Evolutionary conservation across 2,113 vertebrate genomes (phyloP), one percentile per base, ranked within the genome.

Genomic region (Todiramphus chloris): DNA sequence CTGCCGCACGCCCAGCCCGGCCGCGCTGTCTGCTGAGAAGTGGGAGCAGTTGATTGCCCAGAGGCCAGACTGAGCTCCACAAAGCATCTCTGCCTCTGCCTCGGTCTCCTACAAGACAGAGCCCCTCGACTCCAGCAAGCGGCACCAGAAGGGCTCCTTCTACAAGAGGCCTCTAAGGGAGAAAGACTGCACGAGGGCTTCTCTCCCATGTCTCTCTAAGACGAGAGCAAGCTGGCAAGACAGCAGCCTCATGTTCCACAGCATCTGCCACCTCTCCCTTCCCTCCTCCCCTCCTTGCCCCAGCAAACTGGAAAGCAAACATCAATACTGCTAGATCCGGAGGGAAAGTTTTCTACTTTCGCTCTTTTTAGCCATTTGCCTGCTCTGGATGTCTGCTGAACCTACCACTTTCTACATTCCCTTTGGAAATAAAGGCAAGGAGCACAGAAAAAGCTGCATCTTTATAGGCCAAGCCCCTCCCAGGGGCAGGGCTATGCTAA

Each of bases 221-320:
- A 67, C 0, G 24, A 81, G 41, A 58, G 81, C 60, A 75, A 92
- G 93, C 80, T 88, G 72, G 43, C 3, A 19, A 91, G 76, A 31
- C 82, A 88, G 79, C 67, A 93, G 78, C 67, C 62, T 83, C 67
- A 5, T 27, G 68, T 69, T 87, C 82, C 50, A 21, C 55, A 70
- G 84, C 95, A 93, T 86, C 94, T 95, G 85, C 78, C 86, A 82
- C 87, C 41, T 84, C 73, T 84, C 74, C 60, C 56, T 35, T 78
- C 67, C 48, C 50, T 72, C 35, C 35, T 33, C 33, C 33, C 4
- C 5, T 10, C 46, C 41, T 60, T 41, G 30, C 1, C 46, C 59
- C 35, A 13, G 43, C 33, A 59, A 77, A 90, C 69, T 30, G 53
- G 35, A 79, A 27, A 81, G 68, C 51, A 60, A 83, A 41, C 24